Evolutionary conservation across 2,797 vertebrate species (phyloP), one percentile per base, ranked within the genome.

Genomic region (Smutsia temminckii): DNA sequence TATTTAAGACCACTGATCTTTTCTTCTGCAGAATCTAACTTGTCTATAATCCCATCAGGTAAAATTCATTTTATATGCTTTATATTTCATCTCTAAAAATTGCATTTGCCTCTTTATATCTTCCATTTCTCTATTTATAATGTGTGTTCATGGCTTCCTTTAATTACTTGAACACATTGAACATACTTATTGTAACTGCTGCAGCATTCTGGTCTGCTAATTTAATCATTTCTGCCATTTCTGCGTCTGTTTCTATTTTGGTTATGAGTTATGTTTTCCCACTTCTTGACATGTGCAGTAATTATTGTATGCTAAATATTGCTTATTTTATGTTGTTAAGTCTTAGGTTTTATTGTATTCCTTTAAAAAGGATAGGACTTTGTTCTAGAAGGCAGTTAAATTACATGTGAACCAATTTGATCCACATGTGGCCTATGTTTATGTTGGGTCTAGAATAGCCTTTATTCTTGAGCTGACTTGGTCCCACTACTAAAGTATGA

Each of bases 391-490:
- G 79, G 57, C n/a, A 85, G 55, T 46, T 93, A 72, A 93, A 89
- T 91, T 61, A 93, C 64, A 79, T 63, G 4, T 84, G 53, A 85
- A 80, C 23, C 77, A 69, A 85, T 55, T 25, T 66, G 46, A 92
- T 85, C 64, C 18, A 71, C 29, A 51, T 69, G 42, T 3, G 6
- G 51, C 29, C 77, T 91, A 78, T 34, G 25, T 55, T 91, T 68
- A 91, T 20, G 17, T 2, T 46, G 8, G n/a, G n/a, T 68, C 40
- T 72, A 85, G 57, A 95, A 61, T 9, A 83, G 29, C 6, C 40
- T 91, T 89, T 78, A 78, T 71, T 90, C 32, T 80, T 79, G 40
- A 93, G 37, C 14, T 71, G 91, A 78, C 88, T 75, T 88, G 81
- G 68, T 95, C 18, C 17, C n/a, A 40, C 74, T 81, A 63, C 21